phyloP scores from a whole-genome alignment of 2,797 vertebrate species.

The Gallinago solitaria region DNA sequence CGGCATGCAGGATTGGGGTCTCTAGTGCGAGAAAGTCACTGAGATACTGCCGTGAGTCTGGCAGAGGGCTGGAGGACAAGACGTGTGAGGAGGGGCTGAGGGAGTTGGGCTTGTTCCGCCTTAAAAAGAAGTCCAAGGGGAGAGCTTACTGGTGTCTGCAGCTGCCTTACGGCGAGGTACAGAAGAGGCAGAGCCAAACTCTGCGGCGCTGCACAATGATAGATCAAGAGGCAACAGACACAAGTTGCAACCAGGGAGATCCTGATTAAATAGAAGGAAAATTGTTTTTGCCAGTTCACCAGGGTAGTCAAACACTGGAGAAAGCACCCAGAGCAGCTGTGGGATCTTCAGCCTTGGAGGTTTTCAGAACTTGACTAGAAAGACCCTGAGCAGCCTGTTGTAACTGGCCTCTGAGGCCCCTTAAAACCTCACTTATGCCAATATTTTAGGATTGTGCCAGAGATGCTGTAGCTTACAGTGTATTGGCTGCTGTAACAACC shows the following conservation, averaged over 20 bases:
- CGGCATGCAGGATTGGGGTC: neutral
- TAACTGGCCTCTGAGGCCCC: neutral
- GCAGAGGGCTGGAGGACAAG: neutral
- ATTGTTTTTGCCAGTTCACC: neutral
- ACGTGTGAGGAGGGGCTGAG: fast-evolving
- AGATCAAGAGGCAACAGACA: neutral
- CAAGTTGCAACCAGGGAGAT: neutral
- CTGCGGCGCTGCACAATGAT: neutral
- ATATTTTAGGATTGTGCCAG: neutral
- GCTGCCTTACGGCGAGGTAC: neutral
- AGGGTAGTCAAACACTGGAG: neutral
- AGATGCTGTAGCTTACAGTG: neutral
- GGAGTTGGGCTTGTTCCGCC: neutral
- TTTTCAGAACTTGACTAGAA: neutral
- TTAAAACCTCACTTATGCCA: neutral
- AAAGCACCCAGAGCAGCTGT: neutral
- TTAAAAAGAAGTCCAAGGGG: neutral
- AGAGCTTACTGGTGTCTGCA: neutral
- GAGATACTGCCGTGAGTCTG: neutral
- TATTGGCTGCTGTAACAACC: neutral
- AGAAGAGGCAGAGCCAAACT: neutral
- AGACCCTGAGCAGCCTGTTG: neutral
- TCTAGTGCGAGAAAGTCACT: neutral
- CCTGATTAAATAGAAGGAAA: neutral
- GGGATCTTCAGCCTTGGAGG: neutral